These are phyloP conservation scores for Apostichopus californicus DNA, from an alignment of 35 echinoderm and acorn worm genomes.

Conservation along the genomic window DNA sequence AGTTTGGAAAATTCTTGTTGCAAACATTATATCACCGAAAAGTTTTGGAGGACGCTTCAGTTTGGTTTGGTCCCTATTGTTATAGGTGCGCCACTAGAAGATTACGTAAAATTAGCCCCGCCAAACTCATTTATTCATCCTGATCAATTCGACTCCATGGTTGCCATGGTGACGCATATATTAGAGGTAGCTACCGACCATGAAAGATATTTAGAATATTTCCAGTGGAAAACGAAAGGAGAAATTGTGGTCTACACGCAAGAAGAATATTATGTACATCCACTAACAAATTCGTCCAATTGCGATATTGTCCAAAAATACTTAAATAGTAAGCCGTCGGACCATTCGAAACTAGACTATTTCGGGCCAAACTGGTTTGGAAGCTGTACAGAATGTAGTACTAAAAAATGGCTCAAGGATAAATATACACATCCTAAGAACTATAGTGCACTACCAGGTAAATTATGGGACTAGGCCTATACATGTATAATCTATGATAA, in stretches of 20 bases:
- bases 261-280: slow-evolving; percentile 32
- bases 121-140: slow-evolving; percentile 54
- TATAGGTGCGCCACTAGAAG: slow-evolving; percentile 9
- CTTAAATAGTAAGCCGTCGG: not conserved
- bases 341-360: slow-evolving; percentile 18
- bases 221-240: slow-evolving; percentile 45
- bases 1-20: slow-evolving; percentile 56
- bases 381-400: slow-evolving; percentile 18
- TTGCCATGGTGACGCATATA: slow-evolving; percentile 15
- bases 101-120: slow-evolving; percentile 36
- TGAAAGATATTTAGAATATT: slow-evolving; percentile 14
- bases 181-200: not conserved
- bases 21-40: slow-evolving; percentile 42
- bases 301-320: slow-evolving; percentile 20
- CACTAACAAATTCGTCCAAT: slow-evolving; percentile 29
- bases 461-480: too few species aligned
- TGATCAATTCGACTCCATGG: slow-evolving; percentile 35
- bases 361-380: slow-evolving; percentile 1
- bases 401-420: not conserved
- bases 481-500: too few species aligned
- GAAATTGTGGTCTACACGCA: slow-evolving; percentile 18
- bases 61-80: slow-evolving; percentile 27
- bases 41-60: slow-evolving; percentile 45
- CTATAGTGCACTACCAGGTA: not conserved
- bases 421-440: slow-evolving; percentile 17